Evolutionary conservation across 2,888 invertebrate species (phyloP).

Genomic region (Tridacna crocea): DNA sequence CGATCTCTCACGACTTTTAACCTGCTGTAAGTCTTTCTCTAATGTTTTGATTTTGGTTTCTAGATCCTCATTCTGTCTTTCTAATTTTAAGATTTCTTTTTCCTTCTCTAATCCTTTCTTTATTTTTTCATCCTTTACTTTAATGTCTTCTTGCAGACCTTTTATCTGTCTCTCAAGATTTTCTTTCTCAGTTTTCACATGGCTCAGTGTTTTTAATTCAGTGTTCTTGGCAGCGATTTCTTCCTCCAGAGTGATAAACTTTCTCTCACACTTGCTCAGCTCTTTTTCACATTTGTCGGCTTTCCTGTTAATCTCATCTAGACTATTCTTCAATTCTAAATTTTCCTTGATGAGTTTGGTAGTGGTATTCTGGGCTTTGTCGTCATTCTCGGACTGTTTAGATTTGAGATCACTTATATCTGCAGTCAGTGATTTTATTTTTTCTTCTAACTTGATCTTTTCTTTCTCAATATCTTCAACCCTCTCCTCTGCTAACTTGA

Average conservation of each 20-base stretch:
- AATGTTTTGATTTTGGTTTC: conserved; percentile 81
- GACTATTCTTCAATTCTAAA: conserved; percentile 52
- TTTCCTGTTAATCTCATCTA: conserved; percentile 47
- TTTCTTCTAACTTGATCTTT: conserved; percentile 57
- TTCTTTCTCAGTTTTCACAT: conserved; percentile 56
- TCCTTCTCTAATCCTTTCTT: conserved; percentile 58
- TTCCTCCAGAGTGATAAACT: conserved; percentile 51
- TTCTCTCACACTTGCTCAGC: conserved; percentile 56
- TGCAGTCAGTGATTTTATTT: conserved; percentile 45
- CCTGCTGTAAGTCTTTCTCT: conserved; percentile 73
- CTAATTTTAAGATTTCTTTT: conserved; percentile 60
- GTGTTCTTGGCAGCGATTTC: conserved; percentile 50
- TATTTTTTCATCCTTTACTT: conserved; percentile 62
- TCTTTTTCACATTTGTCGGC: conserved; percentile 60
- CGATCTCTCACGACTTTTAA: conserved; percentile 48
- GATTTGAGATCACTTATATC: conserved; percentile 82
- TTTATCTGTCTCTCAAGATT: conserved; percentile 64
- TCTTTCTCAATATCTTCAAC: conserved; percentile 64
- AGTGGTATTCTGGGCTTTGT: conserved; percentile 47
- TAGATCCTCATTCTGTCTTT: conserved; percentile 84
- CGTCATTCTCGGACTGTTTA: conserved; percentile 82
- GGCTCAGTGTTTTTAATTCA: conserved; percentile 50
- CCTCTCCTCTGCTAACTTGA: conserved; percentile 66
- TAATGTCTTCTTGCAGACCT: conserved; percentile 50
- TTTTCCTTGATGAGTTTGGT: conserved; percentile 53